These are phyloP conservation scores for Microcebus tavaratra DNA, from an alignment of 2,113 vertebrate genomes.

Conservation along the genomic window DNA sequence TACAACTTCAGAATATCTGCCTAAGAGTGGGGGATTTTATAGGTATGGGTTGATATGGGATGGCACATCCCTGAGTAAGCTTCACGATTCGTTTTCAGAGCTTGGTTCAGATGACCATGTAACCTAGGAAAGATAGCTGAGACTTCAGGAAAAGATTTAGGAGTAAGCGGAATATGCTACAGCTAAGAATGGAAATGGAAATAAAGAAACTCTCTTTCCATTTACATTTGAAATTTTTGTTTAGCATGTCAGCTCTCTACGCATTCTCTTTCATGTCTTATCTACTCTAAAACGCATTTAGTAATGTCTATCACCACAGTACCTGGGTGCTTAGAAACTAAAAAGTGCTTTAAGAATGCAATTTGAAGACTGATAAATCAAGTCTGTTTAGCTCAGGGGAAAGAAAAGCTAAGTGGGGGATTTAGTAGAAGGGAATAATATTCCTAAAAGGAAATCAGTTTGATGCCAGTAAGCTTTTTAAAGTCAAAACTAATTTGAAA, in stretches of 20 bases:
- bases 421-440: conserved; percentile 79
- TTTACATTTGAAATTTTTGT: conserved; percentile 56
- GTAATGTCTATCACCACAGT: conserved; percentile 41
- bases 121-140: conserved; percentile 24
- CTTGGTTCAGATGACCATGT: background rate
- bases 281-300: conserved; percentile 38
- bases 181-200: background rate
- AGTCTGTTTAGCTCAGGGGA: conserved; percentile 75
- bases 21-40: background rate
- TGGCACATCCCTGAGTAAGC: background rate
- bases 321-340: conserved; percentile 56
- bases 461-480: conserved; percentile 83
- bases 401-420: conserved; percentile 71
- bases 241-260: conserved; percentile 25
- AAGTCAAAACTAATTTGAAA: conserved; percentile 83
- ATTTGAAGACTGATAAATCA: conserved; percentile 78
- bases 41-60: background rate
- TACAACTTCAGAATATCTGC: background rate
- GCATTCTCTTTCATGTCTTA: conserved; percentile 42
- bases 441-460: conserved; percentile 83
- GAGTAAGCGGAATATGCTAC: background rate
- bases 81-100: background rate
- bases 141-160: conserved; percentile 1
- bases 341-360: conserved; percentile 68
- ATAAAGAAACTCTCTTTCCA: background rate